Base-by-base conservation (phyloP, 2,797 vertebrate genomes). In the Phalloptychus januarius region DNA sequence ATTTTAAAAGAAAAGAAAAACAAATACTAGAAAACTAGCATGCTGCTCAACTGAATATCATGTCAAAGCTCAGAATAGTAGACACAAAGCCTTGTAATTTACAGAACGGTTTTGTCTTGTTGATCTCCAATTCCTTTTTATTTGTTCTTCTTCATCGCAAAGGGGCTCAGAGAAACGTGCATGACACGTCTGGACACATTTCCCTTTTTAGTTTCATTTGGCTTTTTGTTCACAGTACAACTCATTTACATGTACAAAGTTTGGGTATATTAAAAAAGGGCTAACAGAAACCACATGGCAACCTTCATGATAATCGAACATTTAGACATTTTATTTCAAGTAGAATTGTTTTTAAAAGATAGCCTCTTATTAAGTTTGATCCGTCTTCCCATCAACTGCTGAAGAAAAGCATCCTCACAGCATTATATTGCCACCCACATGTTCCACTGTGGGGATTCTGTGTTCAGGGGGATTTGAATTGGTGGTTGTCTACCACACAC, bases 61-160 rank as follows among this genome's bases (percentile, higher is more conserved):
- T 88, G 88, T 92, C 88, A 65, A 58, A 87, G 92, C 88, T 94
- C 85, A 93, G 91, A 96, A 95, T 94, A 95, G 94, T 91, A 91
- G 92, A 91, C 80, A 92, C 76, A 92, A 93, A 89, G 89, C 91
- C 93, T 94, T 95, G 92, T 94, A 93, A 96, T 95, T 95, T 94
- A 79, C 89, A 80, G 88, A 92, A 89, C 84, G 90, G 89, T 85
- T 95, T 94, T 94, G 92, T 95, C 90, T 93, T 94, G 92, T 91
- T 90, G 90, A 92, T 85, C 87, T 92, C 89, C 91, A 89, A 89
- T 91, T 93, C 86, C 87, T 91, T 82, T 89, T 90, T 93, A 4
- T 80, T 50, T 90, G 89, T 93, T 91, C 86, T 91, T 84, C 90
- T 86, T 91, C 85, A 86, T 86, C 78, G 65, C 86, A 67, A 77